A percentile compares a stretch with the other conserved stretches of the same genome.
Conservation (phyloP, 2,113 vertebrate species). For the Anthoscopus minutus region DNA sequence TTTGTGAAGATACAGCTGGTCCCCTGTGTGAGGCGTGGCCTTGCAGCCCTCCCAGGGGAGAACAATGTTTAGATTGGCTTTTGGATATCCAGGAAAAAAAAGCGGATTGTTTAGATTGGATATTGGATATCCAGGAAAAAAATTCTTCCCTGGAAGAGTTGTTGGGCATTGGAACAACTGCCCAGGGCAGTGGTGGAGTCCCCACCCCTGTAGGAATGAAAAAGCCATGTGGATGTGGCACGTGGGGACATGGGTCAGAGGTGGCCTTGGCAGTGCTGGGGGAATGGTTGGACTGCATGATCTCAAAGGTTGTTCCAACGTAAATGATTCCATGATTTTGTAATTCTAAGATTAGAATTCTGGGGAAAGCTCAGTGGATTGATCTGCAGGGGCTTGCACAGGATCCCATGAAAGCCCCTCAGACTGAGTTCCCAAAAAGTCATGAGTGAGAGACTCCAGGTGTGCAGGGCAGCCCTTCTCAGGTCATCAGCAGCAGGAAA, state of each 20-base stretch:
- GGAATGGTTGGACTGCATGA: neutral
- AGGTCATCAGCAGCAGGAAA: neutral
- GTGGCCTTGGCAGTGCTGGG: neutral
- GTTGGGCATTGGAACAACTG: neutral
- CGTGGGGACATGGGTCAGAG: neutral
- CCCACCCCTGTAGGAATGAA: neutral
- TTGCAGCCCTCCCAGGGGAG: neutral
- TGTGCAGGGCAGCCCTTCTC: neutral
- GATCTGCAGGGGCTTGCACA: neutral
- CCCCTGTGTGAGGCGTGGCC: neutral
- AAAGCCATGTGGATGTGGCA: accelerated
- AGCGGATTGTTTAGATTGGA: too few relatives aligned
- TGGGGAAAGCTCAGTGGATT: neutral
- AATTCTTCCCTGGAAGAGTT: neutral
- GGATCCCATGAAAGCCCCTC: neutral
- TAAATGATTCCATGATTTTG: neutral
- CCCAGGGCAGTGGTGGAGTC: neutral
- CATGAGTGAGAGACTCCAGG: neutral
- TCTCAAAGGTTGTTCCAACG: neutral
- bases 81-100: too few relatives aligned
- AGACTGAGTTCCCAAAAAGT: neutral
- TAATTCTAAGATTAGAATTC: neutral
- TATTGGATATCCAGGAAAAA: too few relatives aligned
- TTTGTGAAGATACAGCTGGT: neutral
- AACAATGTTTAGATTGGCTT: neutral